phyloP scores from a whole-genome alignment of 2,888 invertebrate genomes.

The Baronia brevicornis region DNA sequence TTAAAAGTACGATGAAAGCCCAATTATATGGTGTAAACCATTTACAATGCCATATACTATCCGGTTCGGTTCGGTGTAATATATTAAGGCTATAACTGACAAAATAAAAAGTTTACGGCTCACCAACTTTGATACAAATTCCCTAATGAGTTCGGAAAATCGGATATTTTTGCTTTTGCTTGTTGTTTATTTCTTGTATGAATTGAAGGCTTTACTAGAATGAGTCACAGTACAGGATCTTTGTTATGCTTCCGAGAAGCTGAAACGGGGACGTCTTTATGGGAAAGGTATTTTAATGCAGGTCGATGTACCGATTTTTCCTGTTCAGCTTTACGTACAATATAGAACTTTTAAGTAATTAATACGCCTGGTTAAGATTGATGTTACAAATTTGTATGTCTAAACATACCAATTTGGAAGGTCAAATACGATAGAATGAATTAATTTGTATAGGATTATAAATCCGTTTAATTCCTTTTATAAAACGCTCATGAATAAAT shows the following conservation, averaged over 20 bases:
- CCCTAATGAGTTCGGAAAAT: too few relatives aligned
- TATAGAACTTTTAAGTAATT: constrained; percentile 38
- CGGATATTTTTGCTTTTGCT: constrained; percentile 30
- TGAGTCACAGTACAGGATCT: constrained; percentile 71
- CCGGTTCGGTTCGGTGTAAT: constrained; percentile 5
- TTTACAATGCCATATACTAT: background rate
- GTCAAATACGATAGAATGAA: too few relatives aligned
- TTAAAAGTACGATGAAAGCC: too few relatives aligned
- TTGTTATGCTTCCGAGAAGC: constrained; percentile 71
- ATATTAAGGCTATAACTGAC: constrained; percentile 5
- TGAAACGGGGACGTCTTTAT: constrained; percentile 55
- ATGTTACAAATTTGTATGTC: background rate
- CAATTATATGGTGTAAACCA: too few relatives aligned
- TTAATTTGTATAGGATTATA: too few relatives aligned
- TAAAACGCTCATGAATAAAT: too few relatives aligned
- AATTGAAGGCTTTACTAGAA: constrained; percentile 39
- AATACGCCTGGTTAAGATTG: constrained; percentile 19
- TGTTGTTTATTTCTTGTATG: constrained; percentile 32
- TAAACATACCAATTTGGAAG: too few relatives aligned
- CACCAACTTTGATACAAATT: constrained; percentile 1
- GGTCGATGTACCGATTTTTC: constrained; percentile 64
- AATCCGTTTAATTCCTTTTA: too few relatives aligned
- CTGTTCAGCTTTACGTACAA: constrained; percentile 39
- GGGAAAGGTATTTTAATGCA: constrained; percentile 64
- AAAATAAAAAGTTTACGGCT: constrained; percentile 1